Percentiles rank a stretch among this genome's conserved stretches.
phyloP scores from a whole-genome alignment of 2,888 invertebrate species.

The Idaea straminata region DNA sequence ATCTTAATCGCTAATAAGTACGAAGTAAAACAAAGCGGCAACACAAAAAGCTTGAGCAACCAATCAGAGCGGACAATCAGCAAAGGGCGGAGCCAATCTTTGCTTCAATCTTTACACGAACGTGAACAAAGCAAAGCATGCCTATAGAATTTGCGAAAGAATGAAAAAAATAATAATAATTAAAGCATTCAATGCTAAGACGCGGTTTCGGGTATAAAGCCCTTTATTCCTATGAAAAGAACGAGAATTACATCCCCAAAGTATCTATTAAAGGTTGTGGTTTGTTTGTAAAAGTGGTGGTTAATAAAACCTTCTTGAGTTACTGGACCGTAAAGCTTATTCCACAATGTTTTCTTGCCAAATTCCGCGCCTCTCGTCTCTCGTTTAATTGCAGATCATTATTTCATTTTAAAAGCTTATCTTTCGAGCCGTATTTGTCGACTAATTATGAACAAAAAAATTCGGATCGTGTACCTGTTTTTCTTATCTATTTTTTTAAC shows the following conservation, averaged over 20 bases:
- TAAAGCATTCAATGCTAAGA: constrained; percentile 53
- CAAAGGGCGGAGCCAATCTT: constrained; percentile 64
- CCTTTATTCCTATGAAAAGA: constrained; percentile 33
- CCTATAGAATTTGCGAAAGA: constrained; percentile 60
- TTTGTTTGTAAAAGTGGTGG: constrained; percentile 23
- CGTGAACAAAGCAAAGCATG: constrained; percentile 63
- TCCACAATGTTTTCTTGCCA: constrained; percentile 9
- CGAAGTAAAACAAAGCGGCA: constrained; percentile 63
- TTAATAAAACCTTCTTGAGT: constrained; percentile 20
- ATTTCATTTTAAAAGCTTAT: background rate
- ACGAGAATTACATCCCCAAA: constrained; percentile 29
- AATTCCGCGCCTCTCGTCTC: constrained; percentile 5
- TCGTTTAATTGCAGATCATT: constrained; percentile 1
- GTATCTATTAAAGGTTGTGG: constrained; percentile 17
- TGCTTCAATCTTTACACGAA: constrained; percentile 55
- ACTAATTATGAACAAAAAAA: background rate
- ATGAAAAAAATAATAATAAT: constrained; percentile 59
- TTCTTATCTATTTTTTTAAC: background rate
- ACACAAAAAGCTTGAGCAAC: constrained; percentile 61
- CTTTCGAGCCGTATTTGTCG: background rate
- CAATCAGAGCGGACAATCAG: constrained; percentile 60
- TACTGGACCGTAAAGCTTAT: constrained; percentile 13
- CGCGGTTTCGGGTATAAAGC: constrained; percentile 32
- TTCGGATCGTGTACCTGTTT: background rate
- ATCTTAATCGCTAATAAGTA: constrained; percentile 51